These are phyloP conservation scores for Lathronympha strigana DNA, from an alignment of 2,888 invertebrate genomes.

Conservation along the genomic window DNA sequence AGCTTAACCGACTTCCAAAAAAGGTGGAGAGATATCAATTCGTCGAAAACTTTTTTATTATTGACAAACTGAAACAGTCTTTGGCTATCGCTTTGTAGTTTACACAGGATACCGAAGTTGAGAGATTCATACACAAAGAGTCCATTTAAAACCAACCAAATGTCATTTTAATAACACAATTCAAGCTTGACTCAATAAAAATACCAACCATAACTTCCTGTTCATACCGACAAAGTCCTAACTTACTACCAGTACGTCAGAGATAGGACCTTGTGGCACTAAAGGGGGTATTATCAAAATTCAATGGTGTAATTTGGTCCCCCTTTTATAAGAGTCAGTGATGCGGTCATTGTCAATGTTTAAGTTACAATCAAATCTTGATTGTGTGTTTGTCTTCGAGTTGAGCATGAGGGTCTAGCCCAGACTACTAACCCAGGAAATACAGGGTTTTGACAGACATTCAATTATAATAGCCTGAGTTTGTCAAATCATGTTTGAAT, in stretches of 20 bases:
- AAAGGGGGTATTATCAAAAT: neutral
- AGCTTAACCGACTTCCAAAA: no score
- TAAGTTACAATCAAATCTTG: constrained; percentile 3
- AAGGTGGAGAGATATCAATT: no score
- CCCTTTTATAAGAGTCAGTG: neutral
- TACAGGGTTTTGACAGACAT: no score
- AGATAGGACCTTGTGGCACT: neutral
- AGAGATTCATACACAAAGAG: neutral
- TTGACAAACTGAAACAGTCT: no score
- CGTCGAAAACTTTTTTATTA: no score
- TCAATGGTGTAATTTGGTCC: constrained; percentile 7
- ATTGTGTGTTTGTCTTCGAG: constrained; percentile 9
- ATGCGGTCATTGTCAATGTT: constrained; percentile 5
- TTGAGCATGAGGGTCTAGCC: constrained; percentile 2
- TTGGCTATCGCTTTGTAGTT: no score
- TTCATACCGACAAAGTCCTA: neutral
- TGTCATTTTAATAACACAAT: constrained; percentile 26
- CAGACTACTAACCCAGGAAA: no score
- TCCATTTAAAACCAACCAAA: neutral
- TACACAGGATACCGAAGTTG: no score
- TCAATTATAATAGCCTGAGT: no score
- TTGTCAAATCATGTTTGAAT: no score
- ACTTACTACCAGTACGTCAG: neutral
- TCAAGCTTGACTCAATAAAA: constrained; percentile 6
- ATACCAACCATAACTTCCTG: neutral